These are phyloP conservation scores for Apis florea DNA, from an alignment of 1,140 invertebrate species.

Conservation along the genomic window DNA sequence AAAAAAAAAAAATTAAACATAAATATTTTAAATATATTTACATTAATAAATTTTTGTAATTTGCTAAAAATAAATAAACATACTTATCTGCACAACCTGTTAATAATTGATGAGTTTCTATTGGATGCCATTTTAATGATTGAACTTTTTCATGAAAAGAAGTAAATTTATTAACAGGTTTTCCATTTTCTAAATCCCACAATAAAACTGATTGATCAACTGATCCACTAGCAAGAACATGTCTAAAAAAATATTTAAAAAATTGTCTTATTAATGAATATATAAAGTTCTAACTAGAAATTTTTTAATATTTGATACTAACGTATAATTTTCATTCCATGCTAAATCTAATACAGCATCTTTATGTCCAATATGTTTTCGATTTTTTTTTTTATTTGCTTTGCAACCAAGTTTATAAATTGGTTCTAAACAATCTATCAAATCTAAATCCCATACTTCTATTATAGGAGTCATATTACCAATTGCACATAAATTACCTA, in stretches of 20 bases:
- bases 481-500: constrained; percentile 93
- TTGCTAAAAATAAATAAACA: constrained; percentile 13
- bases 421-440: constrained; percentile 94
- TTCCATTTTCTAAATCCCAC: constrained; percentile 94
- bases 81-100: constrained; percentile 87
- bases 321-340: constrained; percentile 90
- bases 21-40: constrained; percentile 7
- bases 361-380: constrained; percentile 87
- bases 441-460: constrained; percentile 96
- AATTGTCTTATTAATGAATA: constrained; percentile 22
- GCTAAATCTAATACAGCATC: constrained; percentile 95
- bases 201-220: constrained; percentile 93
- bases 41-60: background rate
- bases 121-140: constrained; percentile 92
- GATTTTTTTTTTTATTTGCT: constrained; percentile 88
- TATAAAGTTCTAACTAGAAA: background rate
- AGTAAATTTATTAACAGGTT: constrained; percentile 86
- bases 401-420: constrained; percentile 89
- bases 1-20: constrained; percentile 68
- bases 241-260: constrained; percentile 80
- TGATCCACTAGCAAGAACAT: constrained; percentile 94
- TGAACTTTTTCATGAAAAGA: constrained; percentile 92
- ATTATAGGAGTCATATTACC: constrained; percentile 95
- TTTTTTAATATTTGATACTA: constrained; percentile 42
- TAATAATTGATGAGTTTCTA: constrained; percentile 89